These are phyloP conservation scores for Neofelis nebulosa DNA, from an alignment of 2,113 vertebrate genomes.

Conservation along the genomic window DNA sequence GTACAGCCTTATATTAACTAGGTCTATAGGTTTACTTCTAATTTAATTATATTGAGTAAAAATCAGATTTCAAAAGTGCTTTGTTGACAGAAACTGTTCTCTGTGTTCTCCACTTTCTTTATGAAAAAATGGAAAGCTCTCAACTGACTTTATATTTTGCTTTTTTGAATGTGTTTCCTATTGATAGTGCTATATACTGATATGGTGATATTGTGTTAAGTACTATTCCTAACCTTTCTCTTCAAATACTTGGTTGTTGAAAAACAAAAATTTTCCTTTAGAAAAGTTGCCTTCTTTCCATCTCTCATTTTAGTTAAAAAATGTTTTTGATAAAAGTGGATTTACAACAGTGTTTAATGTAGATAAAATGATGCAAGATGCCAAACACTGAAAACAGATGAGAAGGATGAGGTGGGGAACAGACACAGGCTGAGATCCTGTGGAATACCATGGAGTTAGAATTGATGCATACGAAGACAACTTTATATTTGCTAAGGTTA, in stretches of 20 bases:
- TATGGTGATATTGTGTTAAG: not conserved
- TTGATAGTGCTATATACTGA: not conserved
- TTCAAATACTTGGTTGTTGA: not conserved
- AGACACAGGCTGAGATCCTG: not conserved
- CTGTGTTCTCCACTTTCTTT: not conserved
- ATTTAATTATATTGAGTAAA: not conserved
- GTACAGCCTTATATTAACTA: not conserved
- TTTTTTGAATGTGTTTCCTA: not conserved
- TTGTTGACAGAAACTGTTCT: not conserved
- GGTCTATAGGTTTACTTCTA: constrained; percentile 3
- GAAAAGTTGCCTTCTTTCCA: not conserved
- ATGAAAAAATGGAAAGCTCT: not conserved
- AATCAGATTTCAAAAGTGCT: not conserved
- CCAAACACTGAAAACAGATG: not conserved
- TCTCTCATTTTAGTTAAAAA: constrained; percentile 14
- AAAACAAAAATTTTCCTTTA: not conserved
- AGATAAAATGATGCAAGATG: not conserved
- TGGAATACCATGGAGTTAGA: not conserved
- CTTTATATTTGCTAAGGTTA: not conserved
- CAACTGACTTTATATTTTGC: not conserved
- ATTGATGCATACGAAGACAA: not conserved
- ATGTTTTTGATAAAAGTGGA: not conserved
- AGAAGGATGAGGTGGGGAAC: not conserved
- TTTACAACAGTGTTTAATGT: not conserved
- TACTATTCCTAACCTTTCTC: not conserved